Evolutionary conservation across 2,888 invertebrate genomes (phyloP).

Genomic region (Pyrgus malvae): DNA sequence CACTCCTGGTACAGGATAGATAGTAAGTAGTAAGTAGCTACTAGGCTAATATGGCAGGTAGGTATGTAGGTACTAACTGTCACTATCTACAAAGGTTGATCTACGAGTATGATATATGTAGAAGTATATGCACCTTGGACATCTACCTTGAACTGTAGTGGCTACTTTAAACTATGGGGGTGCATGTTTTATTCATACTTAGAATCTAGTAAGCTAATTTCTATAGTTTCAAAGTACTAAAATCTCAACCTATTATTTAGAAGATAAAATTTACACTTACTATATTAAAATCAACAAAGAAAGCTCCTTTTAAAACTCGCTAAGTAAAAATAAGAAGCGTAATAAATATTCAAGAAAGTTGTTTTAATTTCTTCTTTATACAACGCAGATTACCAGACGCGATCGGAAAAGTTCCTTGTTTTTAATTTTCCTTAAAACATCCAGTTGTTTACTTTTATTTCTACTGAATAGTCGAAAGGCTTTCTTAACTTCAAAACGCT

Average conservation of each 20-base stretch:
- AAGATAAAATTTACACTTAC: neutral
- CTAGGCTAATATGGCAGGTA: no score
- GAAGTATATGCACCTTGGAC: no score
- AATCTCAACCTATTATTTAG: neutral
- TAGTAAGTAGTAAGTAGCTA: no score
- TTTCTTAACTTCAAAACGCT: slow-evolving; percentile 72
- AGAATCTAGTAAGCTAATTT: no score
- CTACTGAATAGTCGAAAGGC: slow-evolving; percentile 71
- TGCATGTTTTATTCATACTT: no score
- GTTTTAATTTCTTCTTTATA: slow-evolving; percentile 80
- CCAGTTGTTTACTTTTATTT: slow-evolving; percentile 75
- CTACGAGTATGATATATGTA: no score
- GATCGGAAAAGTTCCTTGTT: slow-evolving; percentile 78
- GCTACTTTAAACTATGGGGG: no score
- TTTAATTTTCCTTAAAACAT: slow-evolving; percentile 82
- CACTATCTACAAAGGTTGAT: no score
- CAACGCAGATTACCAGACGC: slow-evolving; percentile 75
- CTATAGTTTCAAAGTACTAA: no score
- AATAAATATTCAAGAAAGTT: slow-evolving; percentile 80
- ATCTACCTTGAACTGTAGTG: no score
- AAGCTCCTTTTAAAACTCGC: slow-evolving; percentile 56
- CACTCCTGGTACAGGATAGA: no score
- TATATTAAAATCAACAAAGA: slow-evolving; percentile 20
- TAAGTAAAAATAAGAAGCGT: slow-evolving; percentile 71
- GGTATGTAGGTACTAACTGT: no score